phyloP scores from a whole-genome alignment of 2,797 vertebrate species.

The Chelon labrosus region DNA sequence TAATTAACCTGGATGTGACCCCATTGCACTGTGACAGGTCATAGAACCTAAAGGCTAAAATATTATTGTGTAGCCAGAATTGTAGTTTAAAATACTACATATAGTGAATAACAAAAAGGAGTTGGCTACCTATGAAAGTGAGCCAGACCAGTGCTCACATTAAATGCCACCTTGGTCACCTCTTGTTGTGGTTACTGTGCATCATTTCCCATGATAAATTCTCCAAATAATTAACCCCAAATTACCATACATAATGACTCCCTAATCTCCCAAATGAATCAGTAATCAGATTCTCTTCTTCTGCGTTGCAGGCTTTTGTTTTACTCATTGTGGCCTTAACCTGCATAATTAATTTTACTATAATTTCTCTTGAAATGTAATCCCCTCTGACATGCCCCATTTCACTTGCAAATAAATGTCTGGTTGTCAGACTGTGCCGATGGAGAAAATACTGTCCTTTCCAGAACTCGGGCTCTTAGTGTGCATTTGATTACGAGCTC shows the following conservation, averaged over 20 bases:
- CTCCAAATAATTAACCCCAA: constrained; percentile 69
- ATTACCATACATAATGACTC: constrained; percentile 59
- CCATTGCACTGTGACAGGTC: not conserved
- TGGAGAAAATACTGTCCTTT: constrained; percentile 31
- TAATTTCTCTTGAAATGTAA: constrained; percentile 62
- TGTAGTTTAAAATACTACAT: no score
- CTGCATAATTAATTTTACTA: constrained; percentile 71
- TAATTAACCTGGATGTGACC: not conserved
- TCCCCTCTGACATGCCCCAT: constrained; percentile 59
- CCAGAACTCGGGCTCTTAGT: constrained; percentile 6
- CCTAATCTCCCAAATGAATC: constrained; percentile 74
- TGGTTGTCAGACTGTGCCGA: constrained; percentile 44
- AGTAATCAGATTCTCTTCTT: constrained; percentile 72
- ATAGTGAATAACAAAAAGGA: no score
- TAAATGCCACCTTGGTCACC: constrained; percentile 17
- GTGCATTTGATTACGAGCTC: constrained; percentile 8
- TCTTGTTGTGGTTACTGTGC: constrained; percentile 45
- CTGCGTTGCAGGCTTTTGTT: constrained; percentile 65
- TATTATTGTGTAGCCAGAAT: no score
- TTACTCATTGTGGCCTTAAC: constrained; percentile 73
- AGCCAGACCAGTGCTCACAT: constrained; percentile 4
- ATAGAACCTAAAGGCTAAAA: not conserved
- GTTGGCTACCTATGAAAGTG: not conserved
- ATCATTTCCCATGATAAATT: constrained; percentile 29
- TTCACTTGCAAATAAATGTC: constrained; percentile 71